A percentile compares a stretch with the other conserved stretches of the same genome.
Conservation (phyloP, 2,113 vertebrate genomes). For the Alectura lathami region DNA sequence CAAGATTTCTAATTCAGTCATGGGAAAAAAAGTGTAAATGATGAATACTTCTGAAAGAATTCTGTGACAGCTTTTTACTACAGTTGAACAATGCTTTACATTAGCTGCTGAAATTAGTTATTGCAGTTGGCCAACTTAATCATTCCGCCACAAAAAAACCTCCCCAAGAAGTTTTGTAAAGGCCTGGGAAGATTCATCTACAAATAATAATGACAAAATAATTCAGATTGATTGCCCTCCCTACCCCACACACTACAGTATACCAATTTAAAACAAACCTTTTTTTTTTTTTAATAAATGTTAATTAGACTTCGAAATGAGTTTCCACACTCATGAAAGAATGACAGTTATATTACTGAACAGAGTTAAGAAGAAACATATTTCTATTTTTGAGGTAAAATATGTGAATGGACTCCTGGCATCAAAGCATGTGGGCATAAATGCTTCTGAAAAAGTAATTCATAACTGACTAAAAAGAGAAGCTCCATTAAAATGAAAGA, state of each 20-base stretch:
- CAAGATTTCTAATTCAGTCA: neutral
- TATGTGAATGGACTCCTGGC: neutral
- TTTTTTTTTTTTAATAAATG: neutral
- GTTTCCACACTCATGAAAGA: neutral
- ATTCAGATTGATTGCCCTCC: fast-evolving
- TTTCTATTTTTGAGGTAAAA: neutral
- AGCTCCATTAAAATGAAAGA: neutral
- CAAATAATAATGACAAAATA: neutral
- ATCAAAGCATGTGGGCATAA: neutral
- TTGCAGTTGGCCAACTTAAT: neutral
- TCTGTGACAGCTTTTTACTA: neutral
- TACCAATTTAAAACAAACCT: neutral
- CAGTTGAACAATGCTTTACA: neutral
- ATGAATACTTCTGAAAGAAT: neutral
- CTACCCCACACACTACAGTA: neutral
- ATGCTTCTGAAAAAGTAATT: neutral
- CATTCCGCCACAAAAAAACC: neutral
- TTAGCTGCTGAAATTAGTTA: neutral
- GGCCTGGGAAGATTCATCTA: neutral
- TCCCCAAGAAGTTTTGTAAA: neutral
- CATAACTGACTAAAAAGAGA: neutral
- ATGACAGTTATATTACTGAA: neutral
- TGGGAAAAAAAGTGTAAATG: neutral
- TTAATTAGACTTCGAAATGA: neutral
- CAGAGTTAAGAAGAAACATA: neutral